These are phyloP conservation scores for Florisuga fusca DNA, from an alignment of 2,797 vertebrate species.

Conservation along the genomic window DNA sequence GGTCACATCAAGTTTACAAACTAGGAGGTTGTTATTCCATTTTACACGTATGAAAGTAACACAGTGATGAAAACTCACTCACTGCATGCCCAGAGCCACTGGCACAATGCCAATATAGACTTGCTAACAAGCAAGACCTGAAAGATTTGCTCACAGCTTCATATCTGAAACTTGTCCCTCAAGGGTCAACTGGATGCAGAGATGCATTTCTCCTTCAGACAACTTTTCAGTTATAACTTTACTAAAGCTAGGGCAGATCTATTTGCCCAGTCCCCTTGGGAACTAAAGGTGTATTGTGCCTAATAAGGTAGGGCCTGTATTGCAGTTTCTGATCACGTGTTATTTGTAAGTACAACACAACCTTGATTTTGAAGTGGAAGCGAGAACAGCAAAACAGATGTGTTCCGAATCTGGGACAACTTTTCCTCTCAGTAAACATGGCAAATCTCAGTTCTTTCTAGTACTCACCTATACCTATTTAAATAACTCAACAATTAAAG, in stretches of 20 bases:
- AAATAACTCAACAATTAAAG: constrained; percentile 53
- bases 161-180: not conserved
- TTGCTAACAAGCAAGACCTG: not conserved
- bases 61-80: not conserved
- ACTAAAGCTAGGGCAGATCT: not conserved
- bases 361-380: constrained; percentile 22
- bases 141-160: not conserved
- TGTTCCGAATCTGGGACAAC: not conserved
- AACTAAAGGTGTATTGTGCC: not conserved
- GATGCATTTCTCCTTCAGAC: not conserved
- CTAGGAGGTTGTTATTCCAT: not conserved
- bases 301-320: not conserved
- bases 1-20: not conserved
- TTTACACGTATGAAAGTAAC: not conserved
- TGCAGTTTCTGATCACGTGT: not conserved
- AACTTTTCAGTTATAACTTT: not conserved
- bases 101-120: not conserved
- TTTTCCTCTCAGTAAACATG: constrained; percentile 11
- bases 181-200: not conserved
- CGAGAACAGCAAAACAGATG: not conserved
- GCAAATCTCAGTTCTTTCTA: constrained; percentile 31
- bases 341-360: not conserved
- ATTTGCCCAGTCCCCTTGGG: not conserved
- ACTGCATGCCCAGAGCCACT: not conserved
- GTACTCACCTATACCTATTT: not conserved